phyloP scores from a whole-genome alignment of 1,140 invertebrate genomes.

The Megalopta genalis region DNA sequence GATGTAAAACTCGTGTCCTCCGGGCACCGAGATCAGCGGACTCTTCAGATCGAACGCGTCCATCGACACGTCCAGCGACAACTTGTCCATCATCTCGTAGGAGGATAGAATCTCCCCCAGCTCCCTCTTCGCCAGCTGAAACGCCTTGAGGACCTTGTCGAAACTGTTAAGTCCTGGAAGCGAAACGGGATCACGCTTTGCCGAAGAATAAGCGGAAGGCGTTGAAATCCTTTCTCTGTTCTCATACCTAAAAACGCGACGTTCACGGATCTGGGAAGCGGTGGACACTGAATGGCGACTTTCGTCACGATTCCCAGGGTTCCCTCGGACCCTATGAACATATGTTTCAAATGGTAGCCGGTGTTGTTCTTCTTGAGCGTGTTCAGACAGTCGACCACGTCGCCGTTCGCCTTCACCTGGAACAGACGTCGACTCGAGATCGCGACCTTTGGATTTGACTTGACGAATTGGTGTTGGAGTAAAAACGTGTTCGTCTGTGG shows the following conservation, averaged over 20 bases:
- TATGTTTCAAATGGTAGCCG: conserved; percentile 96
- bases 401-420: conserved; percentile 93
- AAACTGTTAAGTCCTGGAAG: conserved; percentile 86
- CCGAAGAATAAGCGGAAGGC: neutral
- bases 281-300: conserved; percentile 93
- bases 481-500: too few relatives aligned
- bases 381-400: conserved; percentile 91
- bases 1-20: conserved; percentile 91
- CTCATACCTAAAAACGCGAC: conserved; percentile 92
- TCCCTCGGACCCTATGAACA: conserved; percentile 99
- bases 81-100: conserved; percentile 94
- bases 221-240: neutral
- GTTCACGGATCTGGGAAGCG: conserved; percentile 88
- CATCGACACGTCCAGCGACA: conserved; percentile 83
- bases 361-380: conserved; percentile 98
- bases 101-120: conserved; percentile 95
- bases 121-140: conserved; percentile 85
- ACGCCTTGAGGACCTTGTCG: conserved; percentile 88
- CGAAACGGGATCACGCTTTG: neutral
- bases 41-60: conserved; percentile 83
- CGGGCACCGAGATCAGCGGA: conserved; percentile 61
- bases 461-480: too few relatives aligned
- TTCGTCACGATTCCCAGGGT: conserved; percentile 97
- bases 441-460: too few relatives aligned
- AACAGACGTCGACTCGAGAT: neutral